phyloP scores from a whole-genome alignment of 1,140 invertebrate genomes.

The Metopolophium dirhodum region DNA sequence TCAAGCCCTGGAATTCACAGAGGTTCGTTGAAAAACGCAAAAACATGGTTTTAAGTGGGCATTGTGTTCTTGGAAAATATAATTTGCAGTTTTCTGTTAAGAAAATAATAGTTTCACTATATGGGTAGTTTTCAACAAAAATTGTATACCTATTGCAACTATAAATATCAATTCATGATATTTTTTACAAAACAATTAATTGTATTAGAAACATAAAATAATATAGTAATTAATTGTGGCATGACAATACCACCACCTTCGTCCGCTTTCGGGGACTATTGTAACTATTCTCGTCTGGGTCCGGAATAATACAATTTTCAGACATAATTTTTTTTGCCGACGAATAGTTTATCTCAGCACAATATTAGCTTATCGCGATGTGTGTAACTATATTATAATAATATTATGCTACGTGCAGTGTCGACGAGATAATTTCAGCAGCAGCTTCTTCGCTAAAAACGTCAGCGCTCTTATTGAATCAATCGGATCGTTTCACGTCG shows the following conservation, averaged over 20 bases:
- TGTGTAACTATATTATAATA: background rate
- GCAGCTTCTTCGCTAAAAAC: background rate
- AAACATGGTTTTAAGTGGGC: background rate
- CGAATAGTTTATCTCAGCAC: background rate
- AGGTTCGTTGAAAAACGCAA: background rate
- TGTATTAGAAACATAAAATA: no score
- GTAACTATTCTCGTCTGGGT: no score
- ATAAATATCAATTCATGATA: background rate
- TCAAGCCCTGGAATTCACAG: fast-evolving
- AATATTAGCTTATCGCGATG: background rate
- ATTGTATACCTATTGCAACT: background rate
- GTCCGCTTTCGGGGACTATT: no score
- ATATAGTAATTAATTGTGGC: no score
- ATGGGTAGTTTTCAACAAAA: background rate
- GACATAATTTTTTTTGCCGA: background rate
- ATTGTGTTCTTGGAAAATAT: background rate
- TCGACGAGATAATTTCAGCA: no score
- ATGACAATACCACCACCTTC: no score
- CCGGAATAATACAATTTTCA: no score
- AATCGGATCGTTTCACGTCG: background rate
- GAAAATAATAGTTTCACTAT: background rate
- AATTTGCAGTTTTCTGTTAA: background rate
- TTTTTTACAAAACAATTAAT: background rate
- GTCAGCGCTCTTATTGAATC: background rate
- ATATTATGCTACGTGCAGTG: background rate